Percentiles rank a stretch among this genome's conserved stretches.
Evolutionary conservation across 2,797 vertebrate genomes (phyloP).

Genomic region (Acrossocheilus fasciatus): DNA sequence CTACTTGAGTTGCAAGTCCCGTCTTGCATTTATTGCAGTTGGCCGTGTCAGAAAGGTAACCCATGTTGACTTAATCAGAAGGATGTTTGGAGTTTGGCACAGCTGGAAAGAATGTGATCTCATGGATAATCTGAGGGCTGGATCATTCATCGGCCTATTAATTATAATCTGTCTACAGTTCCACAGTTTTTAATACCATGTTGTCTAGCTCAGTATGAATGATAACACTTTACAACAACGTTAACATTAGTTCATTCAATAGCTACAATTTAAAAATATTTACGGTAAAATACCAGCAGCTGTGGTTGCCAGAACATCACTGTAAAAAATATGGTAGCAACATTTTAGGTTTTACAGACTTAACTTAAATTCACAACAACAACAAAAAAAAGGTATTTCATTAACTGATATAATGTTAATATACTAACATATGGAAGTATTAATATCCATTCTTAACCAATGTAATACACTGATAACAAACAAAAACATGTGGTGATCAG

Average conservation of each 20-base stretch:
- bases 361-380: too few species aligned
- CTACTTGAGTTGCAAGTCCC: constrained; percentile 8
- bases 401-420: too few species aligned
- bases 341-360: too few species aligned
- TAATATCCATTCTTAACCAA: too few species aligned
- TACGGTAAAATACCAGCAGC: too few species aligned
- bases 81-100: constrained; percentile 34
- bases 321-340: too few species aligned
- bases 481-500: too few species aligned
- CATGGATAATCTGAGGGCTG: constrained; percentile 28
- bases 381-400: too few species aligned
- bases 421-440: too few species aligned
- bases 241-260: background rate
- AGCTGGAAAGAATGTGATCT: constrained; percentile 35
- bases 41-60: constrained; percentile 18
- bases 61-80: constrained; percentile 17
- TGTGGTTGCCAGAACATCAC: too few species aligned
- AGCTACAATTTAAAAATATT: too few species aligned
- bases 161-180: background rate
- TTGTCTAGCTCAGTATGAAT: background rate
- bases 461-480: too few species aligned
- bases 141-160: constrained; percentile 7
- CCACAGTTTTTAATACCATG: background rate
- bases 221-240: background rate
- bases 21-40: constrained; percentile 19